phyloP scores from a whole-genome alignment of 2,113 vertebrate genomes.

The Sigmodon hispidus region DNA sequence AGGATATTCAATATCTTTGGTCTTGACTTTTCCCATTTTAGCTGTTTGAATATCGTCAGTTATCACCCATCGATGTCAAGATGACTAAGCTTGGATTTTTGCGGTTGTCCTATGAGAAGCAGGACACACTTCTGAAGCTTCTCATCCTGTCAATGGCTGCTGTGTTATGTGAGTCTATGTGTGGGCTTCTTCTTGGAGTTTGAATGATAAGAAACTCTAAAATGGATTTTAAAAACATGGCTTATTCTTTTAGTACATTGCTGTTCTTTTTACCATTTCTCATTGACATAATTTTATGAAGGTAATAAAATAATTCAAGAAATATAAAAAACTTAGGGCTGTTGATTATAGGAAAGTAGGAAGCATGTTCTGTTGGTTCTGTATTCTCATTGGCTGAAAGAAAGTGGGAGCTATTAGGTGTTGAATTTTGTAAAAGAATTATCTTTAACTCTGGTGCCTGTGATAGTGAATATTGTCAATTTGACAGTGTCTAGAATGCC shows the following conservation, averaged over 20 bases:
- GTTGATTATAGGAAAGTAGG: not conserved
- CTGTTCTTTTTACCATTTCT: slow-evolving; percentile 16
- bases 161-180: slow-evolving; percentile 93
- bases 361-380: not conserved
- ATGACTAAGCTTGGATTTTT: slow-evolving; percentile 98
- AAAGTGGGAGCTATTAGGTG: not conserved
- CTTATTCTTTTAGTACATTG: not conserved
- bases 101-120: slow-evolving; percentile 98
- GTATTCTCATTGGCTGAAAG: not conserved
- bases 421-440: slow-evolving; percentile 21
- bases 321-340: slow-evolving; percentile 7
- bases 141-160: slow-evolving; percentile 99
- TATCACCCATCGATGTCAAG: slow-evolving; percentile 82
- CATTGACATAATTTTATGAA: slow-evolving; percentile 30
- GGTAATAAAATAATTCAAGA: slow-evolving; percentile 27
- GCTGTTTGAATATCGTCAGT: slow-evolving; percentile 81
- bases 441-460: not conserved
- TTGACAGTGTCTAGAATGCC: not conserved
- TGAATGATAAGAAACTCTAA: slow-evolving; percentile 36
- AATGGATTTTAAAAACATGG: not conserved
- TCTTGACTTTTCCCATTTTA: slow-evolving; percentile 59
- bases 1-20: not conserved
- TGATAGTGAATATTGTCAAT: not conserved
- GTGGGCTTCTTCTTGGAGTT: not conserved
- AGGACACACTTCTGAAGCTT: slow-evolving; percentile 99